These are phyloP conservation scores for Oreonectes daqikongensis DNA, from an alignment of 2,797 vertebrate species.

Conservation along the genomic window DNA sequence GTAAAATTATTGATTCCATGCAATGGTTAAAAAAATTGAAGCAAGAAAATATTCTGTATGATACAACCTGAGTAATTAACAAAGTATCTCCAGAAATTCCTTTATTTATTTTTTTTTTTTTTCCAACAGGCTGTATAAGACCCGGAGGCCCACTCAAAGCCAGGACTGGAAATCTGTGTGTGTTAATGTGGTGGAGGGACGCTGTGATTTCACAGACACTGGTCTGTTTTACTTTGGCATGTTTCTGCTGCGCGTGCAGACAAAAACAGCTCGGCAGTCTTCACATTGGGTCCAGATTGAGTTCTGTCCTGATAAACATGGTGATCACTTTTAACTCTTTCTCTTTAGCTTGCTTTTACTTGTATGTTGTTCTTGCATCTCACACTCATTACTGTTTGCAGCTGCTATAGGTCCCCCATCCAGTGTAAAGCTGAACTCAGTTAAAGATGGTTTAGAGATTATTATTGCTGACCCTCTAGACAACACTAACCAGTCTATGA, in stretches of 20 bases:
- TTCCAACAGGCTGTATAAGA: conserved; percentile 51
- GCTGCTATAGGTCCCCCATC: conserved; percentile 72
- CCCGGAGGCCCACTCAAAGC: fast-evolving
- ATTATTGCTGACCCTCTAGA: conserved; percentile 64
- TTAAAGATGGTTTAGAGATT: conserved; percentile 61
- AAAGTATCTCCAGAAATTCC: background rate
- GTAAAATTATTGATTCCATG: no score
- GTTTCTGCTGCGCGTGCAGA: conserved; percentile 62
- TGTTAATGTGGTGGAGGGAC: background rate
- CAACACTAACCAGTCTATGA: conserved; percentile 70
- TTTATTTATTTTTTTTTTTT: background rate
- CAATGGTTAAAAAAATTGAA: no score
- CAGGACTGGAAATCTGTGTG: conserved; percentile 55
- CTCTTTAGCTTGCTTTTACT: background rate
- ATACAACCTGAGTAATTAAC: background rate
- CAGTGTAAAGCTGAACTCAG: conserved; percentile 55
- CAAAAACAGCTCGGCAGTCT: conserved; percentile 13
- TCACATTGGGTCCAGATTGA: conserved; percentile 61
- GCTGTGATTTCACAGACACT: conserved; percentile 66
- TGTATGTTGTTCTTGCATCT: background rate
- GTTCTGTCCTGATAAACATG: conserved; percentile 73
- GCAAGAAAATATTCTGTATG: no score
- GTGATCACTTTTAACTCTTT: conserved; percentile 57
- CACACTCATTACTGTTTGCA: conserved; percentile 38
- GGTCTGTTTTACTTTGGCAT: conserved; percentile 59